These are phyloP conservation scores for Zapus hudsonius DNA, from an alignment of 2,113 vertebrate species.

Conservation along the genomic window DNA sequence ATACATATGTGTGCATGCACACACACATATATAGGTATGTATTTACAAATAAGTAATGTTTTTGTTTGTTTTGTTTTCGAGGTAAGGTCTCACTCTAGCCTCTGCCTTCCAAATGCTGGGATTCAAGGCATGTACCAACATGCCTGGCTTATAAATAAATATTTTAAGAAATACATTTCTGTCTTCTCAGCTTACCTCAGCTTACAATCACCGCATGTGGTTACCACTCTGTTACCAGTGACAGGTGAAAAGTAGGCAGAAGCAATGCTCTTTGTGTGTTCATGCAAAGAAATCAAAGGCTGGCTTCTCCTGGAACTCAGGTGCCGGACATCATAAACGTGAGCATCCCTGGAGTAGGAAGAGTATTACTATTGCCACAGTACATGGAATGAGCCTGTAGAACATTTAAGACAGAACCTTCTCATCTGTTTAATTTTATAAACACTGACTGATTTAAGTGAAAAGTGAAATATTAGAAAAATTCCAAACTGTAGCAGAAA, in stretches of 20 bases:
- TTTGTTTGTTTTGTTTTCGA: no score
- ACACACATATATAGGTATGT: no score
- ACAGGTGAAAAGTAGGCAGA: constrained; percentile 93
- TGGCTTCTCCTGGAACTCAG: constrained; percentile 80
- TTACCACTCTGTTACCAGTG: constrained; percentile 90
- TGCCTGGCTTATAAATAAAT: no score
- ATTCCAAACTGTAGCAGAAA: constrained; percentile 24
- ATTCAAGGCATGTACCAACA: no score
- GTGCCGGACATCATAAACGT: constrained; percentile 89
- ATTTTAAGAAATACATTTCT: background rate
- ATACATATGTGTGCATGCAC: no score
- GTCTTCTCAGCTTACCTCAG: constrained; percentile 87
- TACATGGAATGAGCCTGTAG: background rate
- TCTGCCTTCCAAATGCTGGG: no score
- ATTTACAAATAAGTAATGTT: no score
- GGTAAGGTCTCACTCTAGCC: no score
- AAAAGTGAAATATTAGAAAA: constrained; percentile 31
- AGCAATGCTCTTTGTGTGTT: constrained; percentile 86
- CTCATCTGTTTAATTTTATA: constrained; percentile 35
- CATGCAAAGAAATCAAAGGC: constrained; percentile 84
- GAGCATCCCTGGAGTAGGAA: constrained; percentile 83
- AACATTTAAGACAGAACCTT: background rate
- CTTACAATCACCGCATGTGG: constrained; percentile 88
- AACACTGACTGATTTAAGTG: background rate
- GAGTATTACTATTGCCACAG: background rate